Conservation (phyloP, 2,888 invertebrate species). For the Meteorus colon region DNA sequence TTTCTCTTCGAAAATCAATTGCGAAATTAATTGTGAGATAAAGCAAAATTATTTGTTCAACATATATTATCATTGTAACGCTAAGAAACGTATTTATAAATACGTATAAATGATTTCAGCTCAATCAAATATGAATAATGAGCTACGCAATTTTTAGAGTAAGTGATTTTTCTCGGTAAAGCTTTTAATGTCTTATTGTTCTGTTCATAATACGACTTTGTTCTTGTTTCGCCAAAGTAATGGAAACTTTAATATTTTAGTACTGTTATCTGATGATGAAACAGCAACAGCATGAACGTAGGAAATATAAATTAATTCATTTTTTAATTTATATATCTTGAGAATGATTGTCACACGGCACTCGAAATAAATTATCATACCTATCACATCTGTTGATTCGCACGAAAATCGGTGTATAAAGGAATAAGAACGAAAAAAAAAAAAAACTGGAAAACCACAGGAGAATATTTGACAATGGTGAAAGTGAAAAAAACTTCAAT, state of each 20-base stretch:
- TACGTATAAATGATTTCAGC: neutral
- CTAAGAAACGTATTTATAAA: neutral
- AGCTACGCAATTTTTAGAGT: slow-evolving; percentile 63
- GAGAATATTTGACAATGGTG: neutral
- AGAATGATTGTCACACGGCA: slow-evolving; percentile 24
- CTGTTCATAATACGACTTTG: slow-evolving; percentile 30
- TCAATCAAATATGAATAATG: slow-evolving; percentile 29
- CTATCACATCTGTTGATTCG: slow-evolving; percentile 31
- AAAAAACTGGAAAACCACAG: neutral
- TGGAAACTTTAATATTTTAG: slow-evolving; percentile 59
- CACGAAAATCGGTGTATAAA: slow-evolving; percentile 18
- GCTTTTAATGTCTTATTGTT: slow-evolving; percentile 41
- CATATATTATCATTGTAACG: slow-evolving; percentile 16
- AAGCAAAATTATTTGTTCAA: slow-evolving; percentile 21
- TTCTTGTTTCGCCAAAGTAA: slow-evolving; percentile 48
- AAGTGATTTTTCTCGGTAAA: slow-evolving; percentile 64
- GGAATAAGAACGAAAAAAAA: neutral
- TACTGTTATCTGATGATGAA: slow-evolving; percentile 57
- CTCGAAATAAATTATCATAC: slow-evolving; percentile 33
- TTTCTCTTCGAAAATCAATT: neutral
- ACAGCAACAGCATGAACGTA: slow-evolving; percentile 43
- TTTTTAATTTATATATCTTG: slow-evolving; percentile 6
- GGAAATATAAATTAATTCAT: slow-evolving; percentile 44
- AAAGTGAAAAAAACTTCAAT: neutral
- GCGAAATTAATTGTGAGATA: slow-evolving; percentile 14